Evolutionary conservation across 2,888 invertebrate genomes (phyloP).

Genomic region (Aethes cnicana): DNA sequence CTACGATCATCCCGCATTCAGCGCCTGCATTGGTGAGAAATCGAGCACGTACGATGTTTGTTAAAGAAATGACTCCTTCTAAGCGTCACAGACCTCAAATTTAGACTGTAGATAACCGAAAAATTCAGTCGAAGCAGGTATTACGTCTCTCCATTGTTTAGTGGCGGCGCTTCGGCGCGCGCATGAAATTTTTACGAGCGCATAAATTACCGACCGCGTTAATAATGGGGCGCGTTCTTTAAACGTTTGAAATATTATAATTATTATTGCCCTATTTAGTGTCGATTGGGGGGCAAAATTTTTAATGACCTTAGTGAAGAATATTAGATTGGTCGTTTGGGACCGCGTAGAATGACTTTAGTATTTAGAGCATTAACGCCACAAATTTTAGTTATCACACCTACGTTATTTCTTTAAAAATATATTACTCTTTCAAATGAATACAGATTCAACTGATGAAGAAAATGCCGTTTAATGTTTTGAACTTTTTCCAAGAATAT

Average conservation of each 20-base stretch:
- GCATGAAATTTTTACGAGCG: slow-evolving; percentile 26
- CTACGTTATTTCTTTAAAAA: too few species aligned
- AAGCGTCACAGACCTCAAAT: too few species aligned
- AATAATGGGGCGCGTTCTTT: slow-evolving; percentile 6
- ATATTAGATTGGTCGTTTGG: not conserved
- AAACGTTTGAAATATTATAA: slow-evolving; percentile 21
- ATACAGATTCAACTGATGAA: too few species aligned
- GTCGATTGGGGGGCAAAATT: slow-evolving; percentile 16
- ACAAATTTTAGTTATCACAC: too few species aligned
- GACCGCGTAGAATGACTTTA: not conserved
- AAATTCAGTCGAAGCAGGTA: slow-evolving; percentile 8
- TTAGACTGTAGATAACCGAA: not conserved
- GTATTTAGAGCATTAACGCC: too few species aligned
- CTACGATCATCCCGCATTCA: too few species aligned
- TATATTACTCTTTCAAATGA: too few species aligned
- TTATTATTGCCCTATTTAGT: slow-evolving; percentile 16
- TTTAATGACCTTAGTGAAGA: slow-evolving; percentile 11
- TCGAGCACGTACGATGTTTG: too few species aligned
- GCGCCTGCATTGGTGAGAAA: too few species aligned
- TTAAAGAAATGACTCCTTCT: too few species aligned
- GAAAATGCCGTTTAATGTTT: too few species aligned
- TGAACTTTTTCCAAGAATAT: too few species aligned
- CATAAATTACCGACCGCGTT: slow-evolving; percentile 19
- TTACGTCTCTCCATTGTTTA: slow-evolving; percentile 9
- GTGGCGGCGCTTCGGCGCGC: slow-evolving; percentile 14